These are phyloP conservation scores for Tympanoctomys barrerae DNA, from an alignment of 2,797 vertebrate species.

Conservation along the genomic window DNA sequence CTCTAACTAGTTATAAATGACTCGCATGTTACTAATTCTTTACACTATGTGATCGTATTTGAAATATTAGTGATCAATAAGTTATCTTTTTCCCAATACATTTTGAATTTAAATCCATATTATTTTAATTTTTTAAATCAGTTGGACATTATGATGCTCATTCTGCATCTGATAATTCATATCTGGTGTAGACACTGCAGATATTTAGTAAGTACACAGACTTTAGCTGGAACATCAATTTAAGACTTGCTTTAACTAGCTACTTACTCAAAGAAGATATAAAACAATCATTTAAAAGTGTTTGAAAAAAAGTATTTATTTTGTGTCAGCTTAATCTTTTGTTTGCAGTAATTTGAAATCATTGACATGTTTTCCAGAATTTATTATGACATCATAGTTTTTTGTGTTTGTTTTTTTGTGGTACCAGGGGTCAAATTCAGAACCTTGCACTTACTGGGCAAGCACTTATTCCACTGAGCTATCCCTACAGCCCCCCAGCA, in stretches of 20 bases:
- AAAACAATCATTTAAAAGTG: background rate
- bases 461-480: no score
- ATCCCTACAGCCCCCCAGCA: background rate
- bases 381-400: background rate
- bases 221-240: background rate
- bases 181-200: background rate
- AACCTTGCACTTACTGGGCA: no score
- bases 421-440: no score
- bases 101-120: background rate
- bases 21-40: background rate
- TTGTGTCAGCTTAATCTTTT: background rate
- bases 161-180: background rate
- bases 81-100: background rate
- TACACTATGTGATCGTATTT: background rate
- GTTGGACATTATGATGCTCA: background rate
- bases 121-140: constrained; percentile 7
- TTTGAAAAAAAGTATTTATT: background rate
- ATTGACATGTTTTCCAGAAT: background rate
- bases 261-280: background rate
- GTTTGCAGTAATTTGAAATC: background rate
- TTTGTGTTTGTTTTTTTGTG: background rate
- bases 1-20: background rate
- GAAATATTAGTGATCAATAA: background rate
- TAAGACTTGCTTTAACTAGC: background rate
- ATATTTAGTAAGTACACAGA: background rate